Evolutionary conservation across 2,113 vertebrate genomes (phyloP).

Genomic region (Nothoprocta pentlandii): DNA sequence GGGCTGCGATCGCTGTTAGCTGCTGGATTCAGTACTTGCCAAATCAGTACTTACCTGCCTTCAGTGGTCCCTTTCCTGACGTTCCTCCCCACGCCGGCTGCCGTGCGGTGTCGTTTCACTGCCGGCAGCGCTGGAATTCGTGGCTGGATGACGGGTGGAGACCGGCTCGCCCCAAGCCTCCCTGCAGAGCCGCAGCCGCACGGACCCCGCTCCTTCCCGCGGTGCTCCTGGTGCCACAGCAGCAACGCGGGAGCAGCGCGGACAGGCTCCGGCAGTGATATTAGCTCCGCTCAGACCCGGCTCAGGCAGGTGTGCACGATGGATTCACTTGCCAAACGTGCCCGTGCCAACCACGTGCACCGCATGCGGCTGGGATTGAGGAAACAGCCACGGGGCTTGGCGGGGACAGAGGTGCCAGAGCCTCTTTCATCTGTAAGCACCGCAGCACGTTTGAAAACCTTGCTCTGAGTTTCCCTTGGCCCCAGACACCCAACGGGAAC

Average conservation of each 20-base stretch:
- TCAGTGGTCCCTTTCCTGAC: background rate
- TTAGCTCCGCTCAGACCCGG: background rate
- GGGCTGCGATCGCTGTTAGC: background rate
- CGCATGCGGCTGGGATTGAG: background rate
- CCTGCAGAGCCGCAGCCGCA: background rate
- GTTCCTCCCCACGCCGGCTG: background rate
- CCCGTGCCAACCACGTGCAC: background rate
- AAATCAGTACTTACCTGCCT: background rate
- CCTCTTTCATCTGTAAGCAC: background rate
- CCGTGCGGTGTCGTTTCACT: rapidly evolving
- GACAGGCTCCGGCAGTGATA: background rate
- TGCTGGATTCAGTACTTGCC: background rate
- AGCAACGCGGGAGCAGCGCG: background rate
- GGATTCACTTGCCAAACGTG: background rate
- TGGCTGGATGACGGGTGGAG: background rate
- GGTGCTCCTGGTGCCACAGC: background rate
- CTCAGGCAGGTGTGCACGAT: background rate
- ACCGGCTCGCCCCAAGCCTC: background rate
- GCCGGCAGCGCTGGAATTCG: background rate
- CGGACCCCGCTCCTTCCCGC: background rate
- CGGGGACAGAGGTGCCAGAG: background rate
- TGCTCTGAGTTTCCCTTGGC: background rate
- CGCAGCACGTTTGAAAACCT: background rate
- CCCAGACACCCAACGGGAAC: background rate
- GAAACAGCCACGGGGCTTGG: rapidly evolving